phyloP scores from a whole-genome alignment of 2,113 vertebrate genomes.

The Lethenteron reissneri region DNA sequence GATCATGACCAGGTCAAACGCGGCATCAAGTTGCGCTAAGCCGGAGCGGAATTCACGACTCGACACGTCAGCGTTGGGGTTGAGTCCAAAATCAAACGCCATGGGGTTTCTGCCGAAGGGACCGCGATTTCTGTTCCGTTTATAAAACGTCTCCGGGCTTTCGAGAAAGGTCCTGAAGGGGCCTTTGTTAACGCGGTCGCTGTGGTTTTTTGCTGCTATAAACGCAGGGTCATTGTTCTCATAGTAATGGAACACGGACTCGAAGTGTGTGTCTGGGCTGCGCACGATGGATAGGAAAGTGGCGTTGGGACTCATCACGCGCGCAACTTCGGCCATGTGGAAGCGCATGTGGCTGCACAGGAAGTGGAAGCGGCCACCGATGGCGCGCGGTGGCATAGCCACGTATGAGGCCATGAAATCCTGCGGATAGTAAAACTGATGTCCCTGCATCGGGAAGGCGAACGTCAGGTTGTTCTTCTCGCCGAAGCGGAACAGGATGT shows the following conservation, averaged over 20 bases:
- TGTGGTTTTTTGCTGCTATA: slow-evolving; percentile 20
- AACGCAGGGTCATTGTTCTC: slow-evolving; percentile 49
- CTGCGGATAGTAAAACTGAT: slow-evolving; percentile 62
- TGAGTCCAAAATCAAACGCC: slow-evolving; percentile 52
- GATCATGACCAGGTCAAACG: slow-evolving; percentile 44
- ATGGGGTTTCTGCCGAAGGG: slow-evolving; percentile 58
- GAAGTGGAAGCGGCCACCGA: slow-evolving; percentile 38
- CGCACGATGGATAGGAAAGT: slow-evolving; percentile 75
- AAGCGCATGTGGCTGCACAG: slow-evolving; percentile 79
- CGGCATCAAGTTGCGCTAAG: slow-evolving; percentile 21
- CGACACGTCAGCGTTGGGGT: slow-evolving; percentile 8
- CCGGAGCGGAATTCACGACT: slow-evolving; percentile 23
- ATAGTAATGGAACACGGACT: slow-evolving; percentile 64
- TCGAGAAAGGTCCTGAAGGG: slow-evolving; percentile 39
- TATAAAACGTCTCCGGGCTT: slow-evolving; percentile 36
- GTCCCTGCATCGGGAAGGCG: slow-evolving; percentile 37
- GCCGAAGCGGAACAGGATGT: slow-evolving; percentile 60
- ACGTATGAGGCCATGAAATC: slow-evolving; percentile 24
- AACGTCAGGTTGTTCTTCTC: slow-evolving; percentile 37
- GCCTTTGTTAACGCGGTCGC: slow-evolving; percentile 11
- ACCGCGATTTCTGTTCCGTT: slow-evolving; percentile 32
- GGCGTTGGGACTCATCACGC: slow-evolving; percentile 48
- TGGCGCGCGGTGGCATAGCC: not conserved
- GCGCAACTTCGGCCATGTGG: slow-evolving; percentile 38
- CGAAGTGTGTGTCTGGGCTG: slow-evolving; percentile 41